phyloP scores from a whole-genome alignment of 2,888 invertebrate genomes.

The Papilio demoleus region DNA sequence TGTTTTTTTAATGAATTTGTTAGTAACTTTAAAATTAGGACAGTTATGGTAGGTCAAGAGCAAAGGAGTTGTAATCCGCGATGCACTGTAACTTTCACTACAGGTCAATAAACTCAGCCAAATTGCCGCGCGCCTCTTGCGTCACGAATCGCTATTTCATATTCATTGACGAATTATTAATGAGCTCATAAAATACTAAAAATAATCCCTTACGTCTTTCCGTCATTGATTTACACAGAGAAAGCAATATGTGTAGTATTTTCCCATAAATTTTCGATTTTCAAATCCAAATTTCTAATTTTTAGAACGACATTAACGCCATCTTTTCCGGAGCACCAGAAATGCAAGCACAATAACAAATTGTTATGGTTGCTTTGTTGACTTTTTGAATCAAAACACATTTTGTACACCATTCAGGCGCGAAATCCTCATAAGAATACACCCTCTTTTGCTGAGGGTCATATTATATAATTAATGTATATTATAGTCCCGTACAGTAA shows the following conservation, averaged over 20 bases:
- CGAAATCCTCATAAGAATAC: no score
- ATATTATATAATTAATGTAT: no score
- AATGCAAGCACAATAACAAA: no score
- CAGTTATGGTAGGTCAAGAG: slow-evolving; percentile 36
- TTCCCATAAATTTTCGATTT: no score
- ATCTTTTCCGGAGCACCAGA: no score
- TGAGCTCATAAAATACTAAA: not conserved
- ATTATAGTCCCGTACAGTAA: no score
- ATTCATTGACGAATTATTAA: slow-evolving; percentile 11
- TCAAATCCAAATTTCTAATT: not conserved
- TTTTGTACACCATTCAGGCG: no score
- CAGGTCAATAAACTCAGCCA: slow-evolving; percentile 68
- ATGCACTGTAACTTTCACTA: slow-evolving; percentile 66
- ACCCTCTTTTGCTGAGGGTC: no score
- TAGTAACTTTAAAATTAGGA: slow-evolving; percentile 7
- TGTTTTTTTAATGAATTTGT: no score
- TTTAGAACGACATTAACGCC: not conserved
- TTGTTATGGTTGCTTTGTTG: no score
- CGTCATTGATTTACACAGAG: not conserved
- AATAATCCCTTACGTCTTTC: not conserved
- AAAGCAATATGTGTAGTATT: not conserved
- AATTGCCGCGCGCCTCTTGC: slow-evolving; percentile 55
- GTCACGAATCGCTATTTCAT: slow-evolving; percentile 38
- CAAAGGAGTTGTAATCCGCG: slow-evolving; percentile 34
- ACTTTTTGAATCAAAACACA: no score